Conservation (phyloP, 2,113 vertebrate genomes). For the Nycticorax nycticorax region DNA sequence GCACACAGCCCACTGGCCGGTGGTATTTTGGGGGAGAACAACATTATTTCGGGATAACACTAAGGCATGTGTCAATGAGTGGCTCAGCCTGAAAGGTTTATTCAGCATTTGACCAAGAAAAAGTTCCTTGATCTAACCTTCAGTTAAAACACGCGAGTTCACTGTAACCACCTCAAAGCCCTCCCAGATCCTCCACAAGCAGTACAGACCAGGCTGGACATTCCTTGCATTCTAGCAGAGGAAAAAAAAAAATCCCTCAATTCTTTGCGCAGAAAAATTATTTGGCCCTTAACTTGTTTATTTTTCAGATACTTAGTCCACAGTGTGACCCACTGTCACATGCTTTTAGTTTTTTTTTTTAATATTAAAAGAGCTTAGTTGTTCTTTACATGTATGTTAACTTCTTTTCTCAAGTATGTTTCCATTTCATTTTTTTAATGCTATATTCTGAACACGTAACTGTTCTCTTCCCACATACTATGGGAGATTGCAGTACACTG, state of each 20-base stretch:
- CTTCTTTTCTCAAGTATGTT: background rate
- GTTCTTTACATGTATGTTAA: background rate
- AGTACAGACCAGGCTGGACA: background rate
- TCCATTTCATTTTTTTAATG: background rate
- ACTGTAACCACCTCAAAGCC: slow-evolving; percentile 29
- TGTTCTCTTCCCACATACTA: background rate
- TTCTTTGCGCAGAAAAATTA: background rate
- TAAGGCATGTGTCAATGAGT: background rate
- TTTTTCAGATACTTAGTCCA: slow-evolving; percentile 1
- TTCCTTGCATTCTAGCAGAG: background rate
- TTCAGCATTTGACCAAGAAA: background rate
- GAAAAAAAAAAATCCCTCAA: background rate
- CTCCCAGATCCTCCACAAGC: background rate
- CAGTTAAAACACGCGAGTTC: background rate
- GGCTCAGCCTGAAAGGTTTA: slow-evolving; percentile 15
- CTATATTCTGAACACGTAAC: background rate
- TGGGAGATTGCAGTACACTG: background rate
- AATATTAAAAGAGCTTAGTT: background rate
- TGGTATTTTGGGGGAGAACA: background rate
- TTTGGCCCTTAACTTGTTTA: background rate
- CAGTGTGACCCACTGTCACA: background rate
- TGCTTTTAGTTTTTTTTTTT: background rate
- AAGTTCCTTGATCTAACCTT: background rate
- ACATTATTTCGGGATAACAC: background rate
- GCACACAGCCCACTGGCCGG: background rate